These are phyloP conservation scores for Oryctolagus cuniculus DNA, from an alignment of 2,113 vertebrate genomes.

Conservation along the genomic window mOryCun1.1 NC_091434.1:137706501-137707000, in stretches of 20 bases:
- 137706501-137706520: not conserved
- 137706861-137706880: not conserved
- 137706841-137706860: constrained; percentile 40
- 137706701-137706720: constrained; percentile 21
- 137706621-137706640: not conserved
- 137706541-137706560: not conserved
- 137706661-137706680: not conserved
- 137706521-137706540: not conserved
- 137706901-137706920: not conserved
- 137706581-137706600: not conserved
- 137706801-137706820: constrained; percentile 25
- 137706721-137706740: not conserved
- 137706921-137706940: not conserved
- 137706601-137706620: not conserved
- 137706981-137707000: not conserved
- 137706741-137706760: constrained; percentile 39
- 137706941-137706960: not conserved
- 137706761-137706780: constrained; percentile 49
- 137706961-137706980: not conserved
- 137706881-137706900: constrained; percentile 34
- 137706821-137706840: constrained; percentile 46
- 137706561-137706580: not conserved
- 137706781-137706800: constrained; percentile 47
- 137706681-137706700: constrained; percentile 27
- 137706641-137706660: not conserved